Conservation (phyloP, 2,888 invertebrate species). For the Sarcophaga carnaria region DNA sequence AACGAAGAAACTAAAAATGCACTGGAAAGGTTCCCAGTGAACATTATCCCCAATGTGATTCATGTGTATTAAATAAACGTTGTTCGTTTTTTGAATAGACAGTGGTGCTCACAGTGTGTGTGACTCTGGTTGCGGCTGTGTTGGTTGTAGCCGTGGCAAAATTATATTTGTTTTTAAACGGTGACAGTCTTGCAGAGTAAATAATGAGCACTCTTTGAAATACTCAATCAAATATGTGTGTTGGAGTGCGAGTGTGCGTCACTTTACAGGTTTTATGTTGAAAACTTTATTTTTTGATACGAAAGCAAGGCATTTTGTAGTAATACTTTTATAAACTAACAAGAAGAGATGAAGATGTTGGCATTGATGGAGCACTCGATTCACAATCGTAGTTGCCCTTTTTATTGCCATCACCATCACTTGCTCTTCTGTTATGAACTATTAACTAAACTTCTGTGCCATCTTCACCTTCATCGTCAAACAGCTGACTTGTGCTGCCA, state of each 20-base stretch:
- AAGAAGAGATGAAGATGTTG: conserved; percentile 64
- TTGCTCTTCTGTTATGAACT: conserved; percentile 12
- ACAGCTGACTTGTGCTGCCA: conserved; percentile 87
- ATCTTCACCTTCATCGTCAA: conserved; percentile 94
- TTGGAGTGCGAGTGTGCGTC: neutral
- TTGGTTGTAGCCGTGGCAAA: neutral
- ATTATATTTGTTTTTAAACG: neutral
- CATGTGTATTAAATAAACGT: neutral
- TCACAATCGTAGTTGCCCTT: conserved; percentile 54
- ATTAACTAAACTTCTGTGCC: conserved; percentile 90
- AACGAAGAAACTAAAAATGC: neutral
- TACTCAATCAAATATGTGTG: neutral
- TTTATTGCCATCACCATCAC: conserved; percentile 48
- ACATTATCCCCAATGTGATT: conserved; percentile 7
- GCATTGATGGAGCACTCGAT: conserved; percentile 58
- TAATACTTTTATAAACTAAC: conserved; percentile 51
- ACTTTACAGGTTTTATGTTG: conserved; percentile 2
- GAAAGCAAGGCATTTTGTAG: conserved; percentile 59
- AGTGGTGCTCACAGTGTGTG: neutral
- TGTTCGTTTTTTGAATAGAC: neutral
- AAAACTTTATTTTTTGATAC: neutral
- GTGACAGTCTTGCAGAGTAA: neutral
- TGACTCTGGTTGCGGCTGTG: neutral
- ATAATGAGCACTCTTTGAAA: conserved; percentile 33
- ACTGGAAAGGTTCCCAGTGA: neutral